Evolutionary conservation across 2,113 vertebrate genomes (phyloP).

Genomic region (Nycticryphes semicollaris): DNA sequence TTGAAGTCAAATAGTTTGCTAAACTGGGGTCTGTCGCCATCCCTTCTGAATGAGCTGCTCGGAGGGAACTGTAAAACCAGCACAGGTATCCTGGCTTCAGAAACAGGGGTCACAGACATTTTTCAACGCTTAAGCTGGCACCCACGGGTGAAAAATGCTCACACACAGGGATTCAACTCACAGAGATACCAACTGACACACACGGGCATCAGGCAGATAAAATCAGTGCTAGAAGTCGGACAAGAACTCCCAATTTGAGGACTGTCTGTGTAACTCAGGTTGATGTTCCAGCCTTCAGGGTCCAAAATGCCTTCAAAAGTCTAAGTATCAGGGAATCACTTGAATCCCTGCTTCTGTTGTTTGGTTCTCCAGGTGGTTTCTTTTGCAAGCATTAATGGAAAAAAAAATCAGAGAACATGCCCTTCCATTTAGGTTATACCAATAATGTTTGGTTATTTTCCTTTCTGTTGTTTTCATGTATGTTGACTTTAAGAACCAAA

Average conservation of each 20-base stretch:
- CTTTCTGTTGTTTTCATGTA: neutral
- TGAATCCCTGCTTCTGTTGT: neutral
- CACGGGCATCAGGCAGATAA: neutral
- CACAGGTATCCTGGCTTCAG: neutral
- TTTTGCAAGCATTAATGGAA: neutral
- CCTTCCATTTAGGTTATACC: neutral
- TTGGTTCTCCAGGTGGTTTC: neutral
- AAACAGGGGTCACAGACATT: neutral
- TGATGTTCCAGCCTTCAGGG: neutral
- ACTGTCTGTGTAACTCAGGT: neutral
- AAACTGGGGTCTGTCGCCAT: neutral
- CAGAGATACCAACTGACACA: neutral
- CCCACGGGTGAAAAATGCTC: accelerated
- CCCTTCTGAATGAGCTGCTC: neutral
- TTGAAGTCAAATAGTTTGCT: neutral
- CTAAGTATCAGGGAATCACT: neutral
- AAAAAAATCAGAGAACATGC: neutral
- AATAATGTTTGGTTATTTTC: neutral
- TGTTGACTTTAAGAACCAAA: neutral
- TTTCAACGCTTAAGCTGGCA: neutral
- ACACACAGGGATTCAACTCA: neutral
- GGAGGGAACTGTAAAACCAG: neutral
- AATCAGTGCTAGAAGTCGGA: neutral
- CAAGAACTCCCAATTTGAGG: no score
- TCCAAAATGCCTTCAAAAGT: neutral